Conservation (phyloP, 64 coral and sea anemone genomes). For the Trachythela sp. region DNA sequence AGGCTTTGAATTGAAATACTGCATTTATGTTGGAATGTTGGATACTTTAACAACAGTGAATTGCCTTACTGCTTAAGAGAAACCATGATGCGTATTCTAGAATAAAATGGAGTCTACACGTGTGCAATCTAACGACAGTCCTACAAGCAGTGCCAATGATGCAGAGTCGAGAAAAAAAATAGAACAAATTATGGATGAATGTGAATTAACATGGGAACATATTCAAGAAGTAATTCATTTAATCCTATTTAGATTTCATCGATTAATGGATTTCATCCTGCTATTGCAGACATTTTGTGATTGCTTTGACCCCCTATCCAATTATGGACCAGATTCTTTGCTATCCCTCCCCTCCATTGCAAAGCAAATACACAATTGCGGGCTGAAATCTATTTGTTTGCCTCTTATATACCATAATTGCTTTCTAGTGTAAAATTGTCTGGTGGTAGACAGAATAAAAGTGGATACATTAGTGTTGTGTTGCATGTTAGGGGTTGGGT, state of each 20-base stretch:
- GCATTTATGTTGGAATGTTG: not conserved
- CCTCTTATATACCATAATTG: no score
- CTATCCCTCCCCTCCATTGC: no score
- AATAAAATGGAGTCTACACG: not conserved
- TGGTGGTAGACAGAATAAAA: no score
- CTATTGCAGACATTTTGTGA: no score
- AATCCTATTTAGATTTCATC: not conserved
- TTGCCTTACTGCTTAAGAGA: not conserved
- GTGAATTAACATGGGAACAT: not conserved
- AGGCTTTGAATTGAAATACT: not conserved
- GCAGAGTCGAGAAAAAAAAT: not conserved
- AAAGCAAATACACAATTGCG: no score
- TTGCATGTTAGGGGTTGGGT: no score
- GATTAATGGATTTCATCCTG: no score
- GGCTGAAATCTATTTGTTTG: not conserved
- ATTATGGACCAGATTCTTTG: no score
- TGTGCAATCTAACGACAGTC: not conserved
- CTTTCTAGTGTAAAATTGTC: no score
- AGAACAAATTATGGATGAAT: not conserved
- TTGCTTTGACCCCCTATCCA: no score
- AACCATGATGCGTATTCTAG: not conserved
- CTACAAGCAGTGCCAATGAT: not conserved
- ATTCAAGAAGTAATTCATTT: slow-evolving; percentile 4
- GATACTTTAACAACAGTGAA: not conserved
- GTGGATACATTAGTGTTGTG: no score